Conservation (phyloP, 2,888 invertebrate genomes). For the Cheilosia vulpina region DNA sequence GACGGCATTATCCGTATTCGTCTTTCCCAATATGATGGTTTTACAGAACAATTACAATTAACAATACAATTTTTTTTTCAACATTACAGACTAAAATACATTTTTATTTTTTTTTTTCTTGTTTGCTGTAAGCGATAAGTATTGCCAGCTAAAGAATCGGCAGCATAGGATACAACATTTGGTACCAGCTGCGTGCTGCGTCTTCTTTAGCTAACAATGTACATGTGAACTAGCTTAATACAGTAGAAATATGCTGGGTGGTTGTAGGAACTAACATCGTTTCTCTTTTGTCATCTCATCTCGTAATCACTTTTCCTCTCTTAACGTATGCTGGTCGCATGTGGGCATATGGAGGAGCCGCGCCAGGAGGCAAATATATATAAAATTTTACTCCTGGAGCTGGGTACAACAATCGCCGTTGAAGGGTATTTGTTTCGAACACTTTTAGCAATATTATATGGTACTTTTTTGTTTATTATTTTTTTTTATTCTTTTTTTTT, state of each 20-base stretch:
- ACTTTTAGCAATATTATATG: constrained; percentile 61
- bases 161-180: constrained; percentile 4
- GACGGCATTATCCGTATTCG: constrained; percentile 30
- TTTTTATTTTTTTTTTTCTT: background rate
- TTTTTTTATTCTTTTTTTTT: constrained; percentile 35
- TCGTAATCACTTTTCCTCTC: constrained; percentile 42
- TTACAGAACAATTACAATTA: constrained; percentile 57
- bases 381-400: constrained; percentile 29
- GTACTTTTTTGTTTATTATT: constrained; percentile 27
- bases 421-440: constrained; percentile 55
- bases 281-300: constrained; percentile 40
- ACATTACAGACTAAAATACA: constrained; percentile 61
- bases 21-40: constrained; percentile 43
- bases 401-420: constrained; percentile 29
- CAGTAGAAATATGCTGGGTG: constrained; percentile 32
- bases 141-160: constrained; percentile 50
- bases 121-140: constrained; percentile 23
- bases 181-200: background rate
- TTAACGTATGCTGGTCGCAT: constrained; percentile 17
- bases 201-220: constrained; percentile 63
- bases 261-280: constrained; percentile 61
- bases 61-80: constrained; percentile 50
- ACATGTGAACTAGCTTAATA: constrained; percentile 62
- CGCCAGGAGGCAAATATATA: constrained; percentile 43
- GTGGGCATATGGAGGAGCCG: constrained; percentile 32